Base-by-base conservation (phyloP, 2,113 vertebrate genomes). In the Grantiella picta region DNA sequence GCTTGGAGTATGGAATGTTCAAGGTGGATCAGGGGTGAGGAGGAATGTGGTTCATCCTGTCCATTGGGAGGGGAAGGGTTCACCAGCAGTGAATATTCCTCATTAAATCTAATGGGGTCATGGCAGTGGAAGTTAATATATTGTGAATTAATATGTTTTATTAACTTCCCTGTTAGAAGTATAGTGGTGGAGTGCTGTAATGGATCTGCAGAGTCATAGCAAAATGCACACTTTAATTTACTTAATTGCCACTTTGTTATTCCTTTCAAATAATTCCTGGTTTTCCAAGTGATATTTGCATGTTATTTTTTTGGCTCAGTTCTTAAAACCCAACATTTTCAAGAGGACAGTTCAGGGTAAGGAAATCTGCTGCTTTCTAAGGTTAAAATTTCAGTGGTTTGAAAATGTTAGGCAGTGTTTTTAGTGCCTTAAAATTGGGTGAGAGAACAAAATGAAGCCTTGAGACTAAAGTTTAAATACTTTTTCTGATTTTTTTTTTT, bases 1-100 rank as follows among this genome's bases (percentile, higher is more conserved):
- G 17, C 3, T 0, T 42, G 31, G 3, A 77, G 29, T 10, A 2
- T 9, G 27, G 64, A 57, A 35, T 3, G 1, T 38, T 82, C 20
- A 13, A 7, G 60, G 29, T 23, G 15, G 20, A 5, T 63, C 57
- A 40, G 71, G 66, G 50, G 20, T 63, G 57, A 66, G 63, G 44
- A 60, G 57, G 44, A 54, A 71, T 24, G 44, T 71, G 49, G 29
- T 20, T 87, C 57, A 10, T 35, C 14, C 60, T 27, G 47, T 21
- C 44, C n/a, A 4, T 7, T 20, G 86, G 70, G 68, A 93, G 75
- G 53, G 22, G 61, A 61, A 20, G 23, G 71, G 50, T 20, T 54
- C 79, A 23, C n/a, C 64, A 36, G 57, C 31, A 79, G 24, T 68
- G 71, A 65, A 52, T 69, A 56, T 69, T 89, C 63, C 69, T 77